Evolutionary conservation across 1,140 invertebrate genomes (phyloP).

Genomic region (Lordiphosa mommai): DNA sequence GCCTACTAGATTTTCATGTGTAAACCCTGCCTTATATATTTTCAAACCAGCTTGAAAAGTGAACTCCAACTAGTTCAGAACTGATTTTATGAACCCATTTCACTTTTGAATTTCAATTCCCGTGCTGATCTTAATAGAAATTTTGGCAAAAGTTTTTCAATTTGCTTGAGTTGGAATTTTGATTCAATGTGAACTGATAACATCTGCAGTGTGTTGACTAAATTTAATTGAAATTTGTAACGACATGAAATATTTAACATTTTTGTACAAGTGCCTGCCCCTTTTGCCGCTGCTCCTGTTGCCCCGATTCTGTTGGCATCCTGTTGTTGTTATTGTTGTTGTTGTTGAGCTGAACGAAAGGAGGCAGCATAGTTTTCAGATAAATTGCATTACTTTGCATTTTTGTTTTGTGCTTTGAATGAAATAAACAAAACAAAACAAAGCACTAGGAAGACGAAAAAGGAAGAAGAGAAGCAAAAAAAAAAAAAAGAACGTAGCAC

Average conservation of each 20-base stretch:
- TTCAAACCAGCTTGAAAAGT: too few relatives aligned
- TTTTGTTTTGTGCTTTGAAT: slow-evolving; percentile 50
- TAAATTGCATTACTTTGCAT: slow-evolving; percentile 61
- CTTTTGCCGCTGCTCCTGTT: background rate
- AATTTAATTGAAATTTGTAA: slow-evolving; percentile 40
- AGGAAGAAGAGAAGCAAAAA: background rate
- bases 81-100: too few relatives aligned
- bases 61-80: too few relatives aligned
- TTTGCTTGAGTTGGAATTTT: too few relatives aligned
- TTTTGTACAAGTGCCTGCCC: slow-evolving; percentile 2
- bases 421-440: slow-evolving; percentile 37
- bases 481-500: slow-evolving; percentile 14
- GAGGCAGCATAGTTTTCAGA: slow-evolving; percentile 50
- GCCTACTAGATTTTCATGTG: too few relatives aligned
- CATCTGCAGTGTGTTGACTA: slow-evolving; percentile 4
- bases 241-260: slow-evolving; percentile 40
- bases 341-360: slow-evolving; percentile 8
- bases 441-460: slow-evolving; percentile 2
- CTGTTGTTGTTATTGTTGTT: slow-evolving; percentile 2
- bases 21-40: too few relatives aligned
- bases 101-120: too few relatives aligned
- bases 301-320: background rate
- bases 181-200: slow-evolving; percentile 8
- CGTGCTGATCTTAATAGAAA: too few relatives aligned
- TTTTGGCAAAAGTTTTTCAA: too few relatives aligned